Evolutionary conservation across 2,797 vertebrate genomes (phyloP).

Genomic region (Betta splendens): DNA sequence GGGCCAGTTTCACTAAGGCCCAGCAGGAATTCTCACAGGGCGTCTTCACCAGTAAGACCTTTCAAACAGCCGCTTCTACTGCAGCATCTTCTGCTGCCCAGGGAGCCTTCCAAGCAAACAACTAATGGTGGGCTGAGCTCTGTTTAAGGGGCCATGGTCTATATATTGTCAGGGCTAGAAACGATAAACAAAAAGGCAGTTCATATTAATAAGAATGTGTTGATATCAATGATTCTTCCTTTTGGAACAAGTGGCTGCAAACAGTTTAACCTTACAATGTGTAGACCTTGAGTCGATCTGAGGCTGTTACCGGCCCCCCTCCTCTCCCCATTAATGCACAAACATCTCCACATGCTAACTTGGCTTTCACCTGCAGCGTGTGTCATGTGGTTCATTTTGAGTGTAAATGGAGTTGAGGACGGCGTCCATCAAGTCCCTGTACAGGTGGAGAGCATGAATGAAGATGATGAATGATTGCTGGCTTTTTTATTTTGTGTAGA

Average conservation of each 20-base stretch:
- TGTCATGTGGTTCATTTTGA: conserved; percentile 14
- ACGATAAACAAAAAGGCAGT: conserved; percentile 10
- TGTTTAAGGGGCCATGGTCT: conserved; percentile 41
- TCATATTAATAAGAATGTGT: neutral
- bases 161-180: conserved; percentile 39
- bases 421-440: conserved; percentile 28
- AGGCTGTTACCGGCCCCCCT: conserved; percentile 24
- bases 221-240: neutral
- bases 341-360: conserved; percentile 21
- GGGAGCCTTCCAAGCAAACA: conserved; percentile 84
- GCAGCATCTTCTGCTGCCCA: conserved; percentile 86
- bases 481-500: conserved; percentile 64
- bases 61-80: conserved; percentile 82
- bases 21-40: conserved; percentile 98
- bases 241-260: conserved; percentile 3
- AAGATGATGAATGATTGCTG: conserved; percentile 56
- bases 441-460: conserved; percentile 45
- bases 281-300: conserved; percentile 51
- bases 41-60: conserved; percentile 87
- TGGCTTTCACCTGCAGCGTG: conserved; percentile 19
- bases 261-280: conserved; percentile 34
- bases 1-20: conserved; percentile 96
- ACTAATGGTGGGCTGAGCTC: conserved; percentile 38
- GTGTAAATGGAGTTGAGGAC: conserved; percentile 9
- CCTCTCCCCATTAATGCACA: conserved; percentile 10